Base-by-base conservation (phyloP, 92 coral and sea anemone species). In the Chrysogorgia sp. region DNA sequence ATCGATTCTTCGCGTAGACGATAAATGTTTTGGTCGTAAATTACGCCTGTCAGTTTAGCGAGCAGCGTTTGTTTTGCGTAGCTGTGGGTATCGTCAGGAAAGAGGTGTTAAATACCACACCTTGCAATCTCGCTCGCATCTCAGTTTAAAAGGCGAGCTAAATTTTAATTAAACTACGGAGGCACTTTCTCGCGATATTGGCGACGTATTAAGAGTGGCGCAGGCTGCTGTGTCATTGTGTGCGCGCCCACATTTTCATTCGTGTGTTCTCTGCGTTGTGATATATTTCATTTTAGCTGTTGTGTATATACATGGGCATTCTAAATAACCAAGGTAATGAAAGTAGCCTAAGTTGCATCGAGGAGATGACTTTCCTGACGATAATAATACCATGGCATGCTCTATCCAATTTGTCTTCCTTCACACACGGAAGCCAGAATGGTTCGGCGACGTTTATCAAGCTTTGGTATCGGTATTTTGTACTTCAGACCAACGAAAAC, bases 1-100 rank as follows among this genome's bases (percentile, higher is more conserved):
- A 45, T 23, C 9, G 52, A 20, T 30, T 26, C 53, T 12, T 37
- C 10, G 61, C 48, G 48, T n/a, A n/a, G n/a, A n/a, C n/a, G 48
- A 69, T 60, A 69, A 69, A 59, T 25, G 37, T 49, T 67, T 69
- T 69, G 37, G 25, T 43, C 28, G 28, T 49, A 45, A 69, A 69
- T 69, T 69, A 69, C 48, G 76, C 61, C 41, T 48, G 58, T 15
- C 30, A 49, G 20, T 49, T 45, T 45, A 26, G 60, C 56, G 29
- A 33, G 28, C 7, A 40, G 29, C 21, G 22, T 47, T 69, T 22
- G 26, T 26, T 69, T 28, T 69, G 61, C 76, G 76, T 69, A 59
- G 48, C 28, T 69, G 60, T 69, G 76, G 15, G 43, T 47, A 14
- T 45, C 13, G 29, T 13, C 24, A 7, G 28, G 48, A 69, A 47